These are phyloP conservation scores for Notarius lentiginosus DNA, from an alignment of 2,113 vertebrate genomes.

Conservation along the genomic window DNA sequence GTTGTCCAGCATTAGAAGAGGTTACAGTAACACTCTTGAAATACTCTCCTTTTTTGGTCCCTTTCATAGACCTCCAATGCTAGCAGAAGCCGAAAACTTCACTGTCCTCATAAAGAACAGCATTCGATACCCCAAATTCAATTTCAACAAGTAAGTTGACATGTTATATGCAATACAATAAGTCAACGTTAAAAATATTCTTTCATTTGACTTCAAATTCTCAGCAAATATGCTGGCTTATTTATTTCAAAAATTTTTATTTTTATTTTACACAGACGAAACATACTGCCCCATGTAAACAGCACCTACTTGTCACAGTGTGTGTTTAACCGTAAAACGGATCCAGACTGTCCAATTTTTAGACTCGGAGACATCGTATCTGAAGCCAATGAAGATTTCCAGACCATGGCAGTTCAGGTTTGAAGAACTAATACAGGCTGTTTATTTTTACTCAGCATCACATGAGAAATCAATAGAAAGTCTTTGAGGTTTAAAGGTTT, in stretches of 20 bases:
- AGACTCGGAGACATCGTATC: slow-evolving; percentile 73
- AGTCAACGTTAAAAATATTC: neutral
- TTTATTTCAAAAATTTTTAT: neutral
- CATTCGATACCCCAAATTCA: slow-evolving; percentile 85
- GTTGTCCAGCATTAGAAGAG: neutral
- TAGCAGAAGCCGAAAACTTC: slow-evolving; percentile 81
- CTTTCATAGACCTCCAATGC: slow-evolving; percentile 75
- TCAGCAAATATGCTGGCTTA: neutral
- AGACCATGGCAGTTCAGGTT: slow-evolving; percentile 83
- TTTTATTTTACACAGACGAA: slow-evolving; percentile 68
- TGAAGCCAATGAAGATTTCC: slow-evolving; percentile 77
- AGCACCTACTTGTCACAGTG: slow-evolving; percentile 76
- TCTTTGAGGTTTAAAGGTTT: neutral
- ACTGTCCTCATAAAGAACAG: slow-evolving; percentile 87
- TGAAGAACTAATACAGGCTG: slow-evolving; percentile 11
- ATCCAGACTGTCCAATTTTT: slow-evolving; percentile 86
- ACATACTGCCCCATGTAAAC: slow-evolving; percentile 77
- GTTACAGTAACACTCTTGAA: neutral
- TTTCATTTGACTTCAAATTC: neutral
- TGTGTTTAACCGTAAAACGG: slow-evolving; percentile 67
- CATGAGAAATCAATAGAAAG: neutral
- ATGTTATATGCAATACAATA: neutral
- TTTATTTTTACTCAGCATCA: neutral
- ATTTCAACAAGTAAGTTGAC: slow-evolving; percentile 79
- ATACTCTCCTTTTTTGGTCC: neutral